These are phyloP conservation scores for Magallana angulata DNA, from an alignment of 1,140 invertebrate genomes.

Conservation along the genomic window DNA sequence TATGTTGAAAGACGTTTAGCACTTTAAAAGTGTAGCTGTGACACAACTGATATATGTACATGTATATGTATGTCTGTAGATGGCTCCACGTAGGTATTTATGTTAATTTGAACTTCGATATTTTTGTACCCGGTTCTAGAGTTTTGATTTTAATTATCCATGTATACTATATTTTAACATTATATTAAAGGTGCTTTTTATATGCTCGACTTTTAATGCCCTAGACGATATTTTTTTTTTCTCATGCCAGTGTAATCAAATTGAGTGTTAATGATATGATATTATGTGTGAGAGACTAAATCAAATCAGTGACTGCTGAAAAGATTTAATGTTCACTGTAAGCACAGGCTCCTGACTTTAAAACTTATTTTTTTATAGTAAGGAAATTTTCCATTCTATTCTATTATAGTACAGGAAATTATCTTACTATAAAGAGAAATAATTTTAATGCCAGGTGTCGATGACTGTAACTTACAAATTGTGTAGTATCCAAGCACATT, in stretches of 20 bases:
- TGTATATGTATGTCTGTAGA: constrained; percentile 10
- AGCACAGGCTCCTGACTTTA: too few relatives aligned
- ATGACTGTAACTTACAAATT: background rate
- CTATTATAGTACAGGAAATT: too few relatives aligned
- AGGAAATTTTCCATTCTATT: too few relatives aligned
- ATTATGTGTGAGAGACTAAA: background rate
- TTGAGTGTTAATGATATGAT: background rate
- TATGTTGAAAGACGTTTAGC: background rate
- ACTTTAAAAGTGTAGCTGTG: background rate
- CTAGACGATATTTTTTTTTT: background rate
- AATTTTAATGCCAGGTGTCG: too few relatives aligned
- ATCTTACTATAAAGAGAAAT: too few relatives aligned
- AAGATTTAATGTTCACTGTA: background rate
- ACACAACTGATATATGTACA: background rate
- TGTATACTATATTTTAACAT: background rate
- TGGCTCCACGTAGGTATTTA: background rate
- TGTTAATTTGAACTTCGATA: background rate
- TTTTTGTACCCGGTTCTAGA: constrained; percentile 30
- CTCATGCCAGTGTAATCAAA: background rate
- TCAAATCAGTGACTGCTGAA: background rate
- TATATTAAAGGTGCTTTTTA: constrained; percentile 33
- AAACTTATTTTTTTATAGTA: too few relatives aligned
- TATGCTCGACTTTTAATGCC: background rate
- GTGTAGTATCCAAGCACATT: background rate
- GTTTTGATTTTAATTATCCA: background rate